These are phyloP conservation scores for Herminia tarsipennalis DNA, from an alignment of 2,888 invertebrate genomes.

Conservation along the genomic window DNA sequence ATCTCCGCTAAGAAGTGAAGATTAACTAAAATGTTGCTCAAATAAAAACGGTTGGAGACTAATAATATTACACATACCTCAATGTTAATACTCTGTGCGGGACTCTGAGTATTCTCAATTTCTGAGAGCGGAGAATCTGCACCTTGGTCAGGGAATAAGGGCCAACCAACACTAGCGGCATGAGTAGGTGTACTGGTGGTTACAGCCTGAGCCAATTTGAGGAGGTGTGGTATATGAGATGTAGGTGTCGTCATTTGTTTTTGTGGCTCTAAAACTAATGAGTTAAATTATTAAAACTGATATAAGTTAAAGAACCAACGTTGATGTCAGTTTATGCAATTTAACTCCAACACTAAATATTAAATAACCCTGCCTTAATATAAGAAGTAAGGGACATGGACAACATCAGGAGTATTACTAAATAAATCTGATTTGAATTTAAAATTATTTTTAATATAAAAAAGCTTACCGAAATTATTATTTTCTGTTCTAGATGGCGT, in stretches of 20 bases:
- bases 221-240: conserved; percentile 62
- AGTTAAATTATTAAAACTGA: not conserved
- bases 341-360: too few relatives aligned
- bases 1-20: not conserved
- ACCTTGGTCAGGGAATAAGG: conserved; percentile 68
- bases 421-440: too few relatives aligned
- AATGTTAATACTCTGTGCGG: conserved; percentile 62
- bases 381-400: too few relatives aligned
- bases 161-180: conserved; percentile 63
- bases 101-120: conserved; percentile 73
- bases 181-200: conserved; percentile 79
- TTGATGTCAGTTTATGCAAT: too few relatives aligned
- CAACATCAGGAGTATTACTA: too few relatives aligned
- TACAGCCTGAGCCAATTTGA: conserved; percentile 65
- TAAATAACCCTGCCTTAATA: too few relatives aligned
- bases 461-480: conserved; percentile 51
- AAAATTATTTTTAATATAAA: too few relatives aligned
- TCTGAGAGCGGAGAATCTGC: conserved; percentile 78
- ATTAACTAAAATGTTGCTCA: not conserved
- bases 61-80: conserved; percentile 52
- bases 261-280: conserved; percentile 51
- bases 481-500: conserved; percentile 59
- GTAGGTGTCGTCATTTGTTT: conserved; percentile 74
- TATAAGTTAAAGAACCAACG: too few relatives aligned
- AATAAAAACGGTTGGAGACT: not conserved